phyloP scores from a whole-genome alignment of 2,797 vertebrate genomes.

The Erethizon dorsatum region DNA sequence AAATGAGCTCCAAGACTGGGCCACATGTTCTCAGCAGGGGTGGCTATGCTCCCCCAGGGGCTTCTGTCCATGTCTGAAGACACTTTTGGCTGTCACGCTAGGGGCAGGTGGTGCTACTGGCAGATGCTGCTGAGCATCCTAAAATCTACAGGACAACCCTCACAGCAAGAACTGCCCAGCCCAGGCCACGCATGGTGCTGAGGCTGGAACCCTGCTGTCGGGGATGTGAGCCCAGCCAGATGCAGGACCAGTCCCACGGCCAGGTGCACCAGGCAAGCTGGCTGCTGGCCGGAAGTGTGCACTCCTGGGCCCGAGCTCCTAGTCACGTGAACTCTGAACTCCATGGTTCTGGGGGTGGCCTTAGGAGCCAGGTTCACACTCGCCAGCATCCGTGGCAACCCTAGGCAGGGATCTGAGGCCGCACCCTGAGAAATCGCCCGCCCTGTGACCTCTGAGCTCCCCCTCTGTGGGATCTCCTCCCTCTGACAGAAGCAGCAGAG shows the following conservation, averaged over 20 bases:
- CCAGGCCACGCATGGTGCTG: fast-evolving
- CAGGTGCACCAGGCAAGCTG: fast-evolving
- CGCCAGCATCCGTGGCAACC: not conserved
- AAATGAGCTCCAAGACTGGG: not conserved
- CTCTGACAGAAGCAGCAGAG: not conserved
- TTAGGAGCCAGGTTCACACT: not conserved
- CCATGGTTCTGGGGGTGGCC: too few relatives aligned
- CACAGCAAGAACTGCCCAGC: not conserved
- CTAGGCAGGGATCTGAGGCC: not conserved
- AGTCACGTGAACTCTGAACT: not conserved
- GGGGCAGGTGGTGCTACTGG: fast-evolving
- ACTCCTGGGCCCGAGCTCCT: fast-evolving
- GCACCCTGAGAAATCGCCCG: not conserved
- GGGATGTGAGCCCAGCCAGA: not conserved
- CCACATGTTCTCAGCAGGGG: fast-evolving
- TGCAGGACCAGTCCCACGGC: fast-evolving
- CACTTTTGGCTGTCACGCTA: not conserved
- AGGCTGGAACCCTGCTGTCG: fast-evolving
- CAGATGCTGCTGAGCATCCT: fast-evolving
- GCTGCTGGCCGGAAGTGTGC: fast-evolving
- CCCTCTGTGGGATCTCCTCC: fast-evolving
- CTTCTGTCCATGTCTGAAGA: not conserved
- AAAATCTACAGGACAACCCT: not conserved
- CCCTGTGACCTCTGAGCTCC: not conserved
- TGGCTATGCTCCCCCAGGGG: not conserved